Base-by-base conservation (phyloP, 2,888 invertebrate species). In the Cheilosia vulpina region DNA sequence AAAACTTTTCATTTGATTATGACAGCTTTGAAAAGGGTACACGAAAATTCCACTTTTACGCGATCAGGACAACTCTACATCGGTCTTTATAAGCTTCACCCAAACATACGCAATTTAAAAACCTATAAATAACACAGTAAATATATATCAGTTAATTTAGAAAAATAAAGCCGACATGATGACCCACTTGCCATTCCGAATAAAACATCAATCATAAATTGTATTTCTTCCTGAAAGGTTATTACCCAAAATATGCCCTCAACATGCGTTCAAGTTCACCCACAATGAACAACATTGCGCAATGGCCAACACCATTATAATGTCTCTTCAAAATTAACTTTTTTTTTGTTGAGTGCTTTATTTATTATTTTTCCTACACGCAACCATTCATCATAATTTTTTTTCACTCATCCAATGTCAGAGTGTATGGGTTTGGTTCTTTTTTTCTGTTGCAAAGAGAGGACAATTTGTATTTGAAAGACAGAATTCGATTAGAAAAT, bases 401-500 rank as follows among this genome's bases (percentile, higher is more conserved):
- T 62, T 73, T 53, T 13, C 38, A 34, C 43, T 24, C 53, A 41
- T 52, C 55, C 55, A 65, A 52, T 52, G 27, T 21, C 41, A 68
- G 27, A 15, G 13, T 38, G 38, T 38, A 38, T 11, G 13, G 52
- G 2, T 41, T 38, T 11, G 7, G 50, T 24, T 53, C 45, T 75
- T 34, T 34, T 50, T 38, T 31, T 34, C 17, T 47, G 0, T 17
- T 45, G 17, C 17, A 62, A 62, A 9, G 31, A 31, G 45, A 15
- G 45, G 41, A 24, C 55, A 68, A 43, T 43, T 43, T 45, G 17
- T 41, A 38, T 41, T 45, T 65, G 13, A 24, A 71, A 71, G 34
- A 58, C 53, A 31, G 62, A 71, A 71, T 58, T 66, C 77, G 77
- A 71, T 82, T 77, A 82, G 76, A 52, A 76, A 81, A 55, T 81